These are phyloP conservation scores for Eilema caniola DNA, from an alignment of 2,888 invertebrate species.

Conservation along the genomic window DNA sequence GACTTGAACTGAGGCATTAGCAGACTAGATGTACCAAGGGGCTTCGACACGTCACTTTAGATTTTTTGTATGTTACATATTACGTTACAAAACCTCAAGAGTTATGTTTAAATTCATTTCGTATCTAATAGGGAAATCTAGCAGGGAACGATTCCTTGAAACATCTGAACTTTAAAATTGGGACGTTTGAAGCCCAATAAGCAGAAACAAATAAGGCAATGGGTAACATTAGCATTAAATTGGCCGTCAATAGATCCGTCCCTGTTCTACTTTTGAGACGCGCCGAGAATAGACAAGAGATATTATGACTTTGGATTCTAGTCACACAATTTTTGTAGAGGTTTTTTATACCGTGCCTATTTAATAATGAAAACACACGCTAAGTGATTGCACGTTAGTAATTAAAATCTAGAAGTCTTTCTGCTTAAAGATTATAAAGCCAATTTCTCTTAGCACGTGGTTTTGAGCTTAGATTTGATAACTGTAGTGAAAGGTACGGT, in stretches of 20 bases:
- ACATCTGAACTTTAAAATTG: constrained; percentile 32
- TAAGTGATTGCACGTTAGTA: not conserved
- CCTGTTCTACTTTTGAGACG: constrained; percentile 67
- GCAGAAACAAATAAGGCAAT: constrained; percentile 61
- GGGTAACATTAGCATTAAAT: constrained; percentile 71
- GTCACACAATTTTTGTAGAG: not conserved
- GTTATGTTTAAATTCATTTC: too few species aligned
- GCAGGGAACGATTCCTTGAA: not conserved
- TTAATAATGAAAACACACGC: not conserved
- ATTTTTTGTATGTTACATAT: too few species aligned
- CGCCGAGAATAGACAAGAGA: constrained; percentile 60
- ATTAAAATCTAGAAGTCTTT: too few species aligned
- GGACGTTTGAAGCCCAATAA: constrained; percentile 55
- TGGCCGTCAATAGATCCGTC: constrained; percentile 73
- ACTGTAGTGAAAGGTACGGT: not conserved
- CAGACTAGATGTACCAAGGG: not conserved
- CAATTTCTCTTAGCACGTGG: too few species aligned
- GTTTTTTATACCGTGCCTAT: not conserved
- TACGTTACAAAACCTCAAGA: too few species aligned
- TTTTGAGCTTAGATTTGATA: not conserved
- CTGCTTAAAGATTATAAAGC: too few species aligned
- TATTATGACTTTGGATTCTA: constrained; percentile 35
- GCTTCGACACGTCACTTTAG: not conserved
- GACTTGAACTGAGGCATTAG: not conserved
- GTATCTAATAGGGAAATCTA: not conserved